Base-by-base conservation (phyloP, 1,140 invertebrate genomes). In the Panagrolaimus sp. region DNA sequence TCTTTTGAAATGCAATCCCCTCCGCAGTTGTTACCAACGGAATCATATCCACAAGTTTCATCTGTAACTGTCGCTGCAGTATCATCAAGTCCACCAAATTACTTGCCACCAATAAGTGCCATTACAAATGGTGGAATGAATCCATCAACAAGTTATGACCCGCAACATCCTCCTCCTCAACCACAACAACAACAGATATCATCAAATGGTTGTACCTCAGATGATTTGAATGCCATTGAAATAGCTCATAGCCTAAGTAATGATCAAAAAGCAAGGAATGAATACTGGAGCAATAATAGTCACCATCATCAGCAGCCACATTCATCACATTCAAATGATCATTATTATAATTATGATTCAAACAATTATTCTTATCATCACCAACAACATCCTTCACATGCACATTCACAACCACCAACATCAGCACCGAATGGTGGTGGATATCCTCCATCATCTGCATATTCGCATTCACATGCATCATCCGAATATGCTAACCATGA, bases 181-280 rank as follows among this genome's bases (percentile, higher is more conserved):
- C 51, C 51, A 20, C 51, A 57, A 57, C 51, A n/a, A 57, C 51
- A 57, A 57, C 47, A 48, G 47, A 57, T 13, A 23, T 25, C 20
- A 20, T 25, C 9, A 11, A 57, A 57, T 57, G 51, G 51, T 57
- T 16, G 20, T 11, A 11, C 20, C 0, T 20, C 20, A 25, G 51
- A 57, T 25, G 51, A 57, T 20, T 57, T 57, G 51, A 57, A 57
- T 20, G 51, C 51, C 4, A 57, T 57, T 3, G 51, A 57, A 57
- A 57, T 57, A 5, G 51, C 51, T 0, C 51, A 57, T 57, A 57
- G 51, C 20, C 20, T 57, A 20, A n/a, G 51, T 20, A 57, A 57
- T 57, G 51, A 57, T 25, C 51, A 57, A 8, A 27, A 57, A 5
- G 13, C 27, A 27, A 57, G 27, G 11, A 20, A 27, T 25, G 27